Conservation (phyloP, 2,797 vertebrate species). For the Myiotriccus ornatus region DNA sequence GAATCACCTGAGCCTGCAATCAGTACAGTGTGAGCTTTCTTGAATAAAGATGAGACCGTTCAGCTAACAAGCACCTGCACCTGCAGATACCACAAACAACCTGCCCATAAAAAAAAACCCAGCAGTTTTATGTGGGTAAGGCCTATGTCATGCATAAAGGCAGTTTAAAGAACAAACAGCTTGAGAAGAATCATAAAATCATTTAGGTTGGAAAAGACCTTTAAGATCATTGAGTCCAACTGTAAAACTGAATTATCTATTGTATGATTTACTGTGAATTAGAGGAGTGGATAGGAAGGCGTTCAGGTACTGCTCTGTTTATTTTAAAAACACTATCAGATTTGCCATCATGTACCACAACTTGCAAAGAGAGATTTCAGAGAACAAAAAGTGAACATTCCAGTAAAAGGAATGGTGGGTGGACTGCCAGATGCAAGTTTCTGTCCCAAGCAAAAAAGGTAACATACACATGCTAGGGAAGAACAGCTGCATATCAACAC, state of each 20-base stretch:
- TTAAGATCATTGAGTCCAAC: background rate
- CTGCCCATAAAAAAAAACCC: background rate
- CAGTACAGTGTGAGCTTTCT: background rate
- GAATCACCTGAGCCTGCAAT: background rate
- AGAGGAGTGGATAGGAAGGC: background rate
- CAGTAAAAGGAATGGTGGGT: background rate
- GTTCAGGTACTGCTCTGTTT: background rate
- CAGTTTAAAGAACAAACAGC: background rate
- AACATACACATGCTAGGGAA: background rate
- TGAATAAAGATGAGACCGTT: slow-evolving; percentile 18
- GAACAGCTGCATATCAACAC: background rate
- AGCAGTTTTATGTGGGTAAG: background rate
- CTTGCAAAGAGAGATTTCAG: background rate
- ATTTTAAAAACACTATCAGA: background rate
- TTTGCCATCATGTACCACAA: background rate
- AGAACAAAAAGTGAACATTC: background rate
- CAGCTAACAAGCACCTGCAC: background rate
- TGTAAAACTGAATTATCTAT: background rate
- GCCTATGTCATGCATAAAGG: background rate
- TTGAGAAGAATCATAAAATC: background rate
- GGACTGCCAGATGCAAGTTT: background rate
- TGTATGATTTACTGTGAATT: background rate
- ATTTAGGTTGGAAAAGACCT: background rate
- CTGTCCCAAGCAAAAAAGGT: background rate
- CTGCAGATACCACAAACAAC: slow-evolving; percentile 1